Evolutionary conservation across 1,140 invertebrate species (phyloP).

Genomic region (Drosophila bifasciata): DNA sequence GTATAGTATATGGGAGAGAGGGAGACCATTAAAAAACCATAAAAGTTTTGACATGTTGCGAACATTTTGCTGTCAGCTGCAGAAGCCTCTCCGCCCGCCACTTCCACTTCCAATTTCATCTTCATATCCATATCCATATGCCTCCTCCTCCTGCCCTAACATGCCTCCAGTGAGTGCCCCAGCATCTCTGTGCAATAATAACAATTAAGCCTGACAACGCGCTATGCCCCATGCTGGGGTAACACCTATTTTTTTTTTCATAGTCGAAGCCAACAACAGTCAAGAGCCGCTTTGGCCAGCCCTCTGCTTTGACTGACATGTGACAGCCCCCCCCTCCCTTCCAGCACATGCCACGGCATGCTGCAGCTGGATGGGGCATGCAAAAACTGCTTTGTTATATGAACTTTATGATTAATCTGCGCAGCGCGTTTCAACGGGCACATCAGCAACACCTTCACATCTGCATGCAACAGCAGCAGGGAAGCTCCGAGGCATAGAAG

Average conservation of each 20-base stretch:
- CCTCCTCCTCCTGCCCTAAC: not conserved
- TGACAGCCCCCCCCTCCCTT: slow-evolving; percentile 60
- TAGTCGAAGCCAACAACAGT: slow-evolving; percentile 33
- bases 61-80: slow-evolving; percentile 69
- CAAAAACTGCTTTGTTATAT: slow-evolving; percentile 64
- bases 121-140: not conserved
- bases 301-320: slow-evolving; percentile 62
- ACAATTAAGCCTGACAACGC: slow-evolving; percentile 65
- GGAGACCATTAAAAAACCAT: slow-evolving; percentile 58
- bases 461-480: slow-evolving; percentile 25
- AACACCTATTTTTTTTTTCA: slow-evolving; percentile 65
- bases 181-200: slow-evolving; percentile 64
- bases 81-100: slow-evolving; percentile 38
- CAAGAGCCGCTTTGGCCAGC: slow-evolving; percentile 22
- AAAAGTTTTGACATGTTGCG: slow-evolving; percentile 69
- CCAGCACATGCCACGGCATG: slow-evolving; percentile 17
- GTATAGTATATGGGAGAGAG: slow-evolving; percentile 38
- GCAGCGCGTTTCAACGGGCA: slow-evolving; percentile 60
- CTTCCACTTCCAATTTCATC: slow-evolving; percentile 14
- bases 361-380: slow-evolving; percentile 50
- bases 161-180: not conserved
- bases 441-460: slow-evolving; percentile 68
- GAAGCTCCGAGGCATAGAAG: slow-evolving; percentile 7
- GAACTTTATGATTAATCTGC: slow-evolving; percentile 68
- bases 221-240: slow-evolving; percentile 30